Percentiles rank a stretch among this genome's conserved stretches.
Conservation (phyloP, 2,113 vertebrate species). For the Glaucidium brasilianum region DNA sequence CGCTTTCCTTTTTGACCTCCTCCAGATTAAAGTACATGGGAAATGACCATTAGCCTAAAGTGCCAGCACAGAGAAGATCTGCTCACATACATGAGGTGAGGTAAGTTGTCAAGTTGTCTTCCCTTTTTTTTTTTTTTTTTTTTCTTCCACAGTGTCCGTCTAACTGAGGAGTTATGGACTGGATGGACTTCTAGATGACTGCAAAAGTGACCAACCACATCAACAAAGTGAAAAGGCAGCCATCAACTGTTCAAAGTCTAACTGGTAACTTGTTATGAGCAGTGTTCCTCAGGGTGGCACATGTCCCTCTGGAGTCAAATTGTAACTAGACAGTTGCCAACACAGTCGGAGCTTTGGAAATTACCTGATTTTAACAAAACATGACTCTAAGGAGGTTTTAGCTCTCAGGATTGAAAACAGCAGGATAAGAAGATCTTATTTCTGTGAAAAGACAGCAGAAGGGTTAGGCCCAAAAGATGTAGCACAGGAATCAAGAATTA, state of each 20-base stretch:
- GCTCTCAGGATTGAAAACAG: neutral
- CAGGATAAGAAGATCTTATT: neutral
- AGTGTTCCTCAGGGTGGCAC: neutral
- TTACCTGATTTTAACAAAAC: neutral
- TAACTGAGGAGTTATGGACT: neutral
- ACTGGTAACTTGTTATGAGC: neutral
- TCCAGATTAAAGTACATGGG: neutral
- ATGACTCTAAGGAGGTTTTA: neutral
- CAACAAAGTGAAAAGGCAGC: neutral
- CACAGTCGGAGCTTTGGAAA: neutral
- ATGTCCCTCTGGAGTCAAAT: neutral
- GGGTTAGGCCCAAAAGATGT: neutral
- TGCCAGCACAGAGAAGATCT: neutral
- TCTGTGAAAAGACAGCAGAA: neutral
- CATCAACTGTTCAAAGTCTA: neutral
- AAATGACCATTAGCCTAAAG: neutral
- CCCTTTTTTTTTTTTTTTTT: neutral
- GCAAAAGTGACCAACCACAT: neutral
- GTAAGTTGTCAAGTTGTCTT: too few species aligned
- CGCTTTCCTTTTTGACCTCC: neutral
- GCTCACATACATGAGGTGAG: neutral
- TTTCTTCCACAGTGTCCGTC: neutral
- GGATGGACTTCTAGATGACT: neutral
- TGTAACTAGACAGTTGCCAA: neutral
- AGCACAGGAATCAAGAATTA: neutral